Conservation (phyloP, 1,140 invertebrate species). For the Cydia splendana region DNA sequence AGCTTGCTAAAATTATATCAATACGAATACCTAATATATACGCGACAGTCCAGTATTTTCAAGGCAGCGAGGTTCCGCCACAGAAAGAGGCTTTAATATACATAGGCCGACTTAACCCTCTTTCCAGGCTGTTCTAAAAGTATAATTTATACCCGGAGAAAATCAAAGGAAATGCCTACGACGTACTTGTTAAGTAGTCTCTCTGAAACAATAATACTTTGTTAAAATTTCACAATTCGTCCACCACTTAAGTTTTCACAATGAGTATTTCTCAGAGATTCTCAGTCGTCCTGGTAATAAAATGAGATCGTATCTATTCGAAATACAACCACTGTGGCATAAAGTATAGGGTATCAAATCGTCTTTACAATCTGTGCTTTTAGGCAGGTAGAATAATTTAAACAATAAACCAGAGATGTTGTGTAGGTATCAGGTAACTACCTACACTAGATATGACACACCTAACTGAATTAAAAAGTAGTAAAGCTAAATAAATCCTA, state of each 20-base stretch:
- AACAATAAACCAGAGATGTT: too few species aligned
- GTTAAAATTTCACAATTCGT: not conserved
- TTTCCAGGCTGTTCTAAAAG: not conserved
- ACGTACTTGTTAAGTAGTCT: constrained; percentile 4
- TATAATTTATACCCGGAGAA: constrained; percentile 6
- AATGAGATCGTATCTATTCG: not conserved
- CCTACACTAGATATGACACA: too few species aligned
- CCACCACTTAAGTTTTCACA: too few species aligned
- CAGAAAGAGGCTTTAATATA: not conserved
- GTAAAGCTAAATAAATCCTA: not conserved
- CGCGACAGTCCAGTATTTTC: not conserved
- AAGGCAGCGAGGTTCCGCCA: not conserved
- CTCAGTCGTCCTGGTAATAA: not conserved
- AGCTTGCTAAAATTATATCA: not conserved
- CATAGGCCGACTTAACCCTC: not conserved
- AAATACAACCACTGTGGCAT: too few species aligned
- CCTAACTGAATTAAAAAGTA: too few species aligned
- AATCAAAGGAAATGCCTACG: constrained; percentile 5
- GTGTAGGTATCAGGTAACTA: too few species aligned
- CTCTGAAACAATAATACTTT: constrained; percentile 2
- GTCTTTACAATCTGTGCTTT: too few species aligned
- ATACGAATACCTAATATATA: not conserved
- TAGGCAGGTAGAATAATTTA: too few species aligned
- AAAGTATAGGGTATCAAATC: too few species aligned
- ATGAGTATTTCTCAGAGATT: not conserved